Evolutionary conservation across 2,797 vertebrate species (phyloP).

Genomic region (Scarus forsteni): DNA sequence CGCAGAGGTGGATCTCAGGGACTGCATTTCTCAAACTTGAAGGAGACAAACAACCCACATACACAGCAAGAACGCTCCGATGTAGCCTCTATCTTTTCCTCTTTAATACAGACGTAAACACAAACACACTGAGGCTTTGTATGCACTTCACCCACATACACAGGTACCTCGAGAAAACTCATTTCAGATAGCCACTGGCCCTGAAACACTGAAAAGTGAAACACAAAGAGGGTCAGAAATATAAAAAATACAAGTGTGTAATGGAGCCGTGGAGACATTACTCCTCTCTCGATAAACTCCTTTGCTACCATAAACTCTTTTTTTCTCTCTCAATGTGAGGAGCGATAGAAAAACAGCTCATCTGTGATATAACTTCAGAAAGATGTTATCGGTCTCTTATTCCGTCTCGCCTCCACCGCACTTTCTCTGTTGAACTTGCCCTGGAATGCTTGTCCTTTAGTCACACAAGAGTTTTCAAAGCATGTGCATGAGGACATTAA

Average conservation of each 20-base stretch:
- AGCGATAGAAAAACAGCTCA: conserved; percentile 33
- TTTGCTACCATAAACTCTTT: background rate
- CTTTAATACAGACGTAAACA: background rate
- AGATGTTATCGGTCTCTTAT: conserved; percentile 6
- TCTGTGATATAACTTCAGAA: conserved; percentile 22
- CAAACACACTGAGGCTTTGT: background rate
- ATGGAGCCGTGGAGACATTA: conserved; percentile 41
- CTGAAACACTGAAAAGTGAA: conserved; percentile 51
- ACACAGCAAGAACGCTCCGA: background rate
- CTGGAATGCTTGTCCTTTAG: background rate
- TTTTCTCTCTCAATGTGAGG: conserved; percentile 1
- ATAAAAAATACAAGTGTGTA: conserved; percentile 27
- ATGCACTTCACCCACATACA: conserved; percentile 49
- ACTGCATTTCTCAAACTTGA: conserved; percentile 22
- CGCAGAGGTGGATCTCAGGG: conserved; percentile 4
- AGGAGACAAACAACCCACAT: conserved; percentile 1
- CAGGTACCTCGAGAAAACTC: conserved; percentile 61
- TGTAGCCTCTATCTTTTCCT: conserved; percentile 1
- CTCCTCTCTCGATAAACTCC: conserved; percentile 24
- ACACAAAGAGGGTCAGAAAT: conserved; percentile 49
- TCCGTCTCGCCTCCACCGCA: background rate
- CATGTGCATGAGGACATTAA: background rate
- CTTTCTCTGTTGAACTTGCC: conserved; percentile 7
- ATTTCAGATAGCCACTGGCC: conserved; percentile 64
- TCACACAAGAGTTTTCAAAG: background rate